phyloP scores from a whole-genome alignment of 2,888 invertebrate species.

The Scrobipalpa costella region DNA sequence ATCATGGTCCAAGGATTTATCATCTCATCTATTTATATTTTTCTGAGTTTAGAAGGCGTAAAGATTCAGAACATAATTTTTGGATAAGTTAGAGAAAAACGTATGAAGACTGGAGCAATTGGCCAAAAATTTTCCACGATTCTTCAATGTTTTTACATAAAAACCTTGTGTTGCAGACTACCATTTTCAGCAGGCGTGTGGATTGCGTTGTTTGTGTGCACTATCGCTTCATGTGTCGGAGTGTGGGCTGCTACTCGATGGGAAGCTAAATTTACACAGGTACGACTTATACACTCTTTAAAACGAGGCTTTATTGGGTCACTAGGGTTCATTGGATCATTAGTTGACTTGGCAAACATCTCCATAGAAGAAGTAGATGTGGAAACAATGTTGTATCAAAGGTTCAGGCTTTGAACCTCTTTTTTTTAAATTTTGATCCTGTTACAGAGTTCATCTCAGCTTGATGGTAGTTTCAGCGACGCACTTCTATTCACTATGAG shows the following conservation, averaged over 20 bases:
- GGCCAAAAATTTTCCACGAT: background rate
- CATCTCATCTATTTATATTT: no score
- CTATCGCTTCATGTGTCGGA: slow-evolving; percentile 55
- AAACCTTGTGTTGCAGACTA: slow-evolving; percentile 42
- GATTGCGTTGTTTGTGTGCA: slow-evolving; percentile 72
- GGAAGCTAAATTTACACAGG: slow-evolving; percentile 49
- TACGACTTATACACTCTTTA: slow-evolving; percentile 32
- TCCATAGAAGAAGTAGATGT: no score
- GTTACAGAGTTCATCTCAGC: slow-evolving; percentile 35
- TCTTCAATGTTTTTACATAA: background rate
- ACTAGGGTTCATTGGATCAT: no score
- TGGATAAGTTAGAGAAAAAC: no score
- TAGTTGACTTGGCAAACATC: no score
- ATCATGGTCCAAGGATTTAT: no score
- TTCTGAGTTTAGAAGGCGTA: no score
- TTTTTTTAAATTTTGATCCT: background rate
- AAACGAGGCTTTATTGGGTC: no score
- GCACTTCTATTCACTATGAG: slow-evolving; percentile 75
- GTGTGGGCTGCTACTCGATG: slow-evolving; percentile 63
- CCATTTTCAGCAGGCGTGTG: slow-evolving; percentile 83
- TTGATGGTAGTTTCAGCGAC: slow-evolving; percentile 63
- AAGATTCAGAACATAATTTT: no score
- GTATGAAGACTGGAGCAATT: background rate
- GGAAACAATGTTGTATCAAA: no score
- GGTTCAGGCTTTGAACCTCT: background rate